Evolutionary conservation across 2,113 vertebrate species (phyloP).

Genomic region (Nannospalax galili): DNA sequence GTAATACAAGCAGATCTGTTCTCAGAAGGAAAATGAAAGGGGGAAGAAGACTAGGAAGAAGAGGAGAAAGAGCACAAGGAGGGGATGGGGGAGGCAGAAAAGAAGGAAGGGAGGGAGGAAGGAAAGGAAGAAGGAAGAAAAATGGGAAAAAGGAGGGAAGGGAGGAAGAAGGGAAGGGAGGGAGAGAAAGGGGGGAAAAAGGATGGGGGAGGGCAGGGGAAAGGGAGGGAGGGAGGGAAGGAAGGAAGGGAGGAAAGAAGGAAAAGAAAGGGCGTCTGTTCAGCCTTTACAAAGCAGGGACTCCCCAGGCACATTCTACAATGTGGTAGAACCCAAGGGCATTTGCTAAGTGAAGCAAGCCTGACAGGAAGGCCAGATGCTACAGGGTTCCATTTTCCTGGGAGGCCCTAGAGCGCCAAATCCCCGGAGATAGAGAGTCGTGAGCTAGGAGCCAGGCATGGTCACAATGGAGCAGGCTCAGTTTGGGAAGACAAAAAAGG

Average conservation of each 20-base stretch:
- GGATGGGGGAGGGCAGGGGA: fast-evolving
- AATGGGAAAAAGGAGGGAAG: not conserved
- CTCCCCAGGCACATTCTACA: not conserved
- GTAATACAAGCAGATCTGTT: no score
- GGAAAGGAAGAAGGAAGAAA: no score
- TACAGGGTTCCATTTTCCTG: no score
- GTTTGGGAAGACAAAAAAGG: not conserved
- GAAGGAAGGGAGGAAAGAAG: not conserved
- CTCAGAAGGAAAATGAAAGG: not conserved
- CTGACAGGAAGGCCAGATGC: not conserved
- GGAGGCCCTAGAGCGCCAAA: not conserved
- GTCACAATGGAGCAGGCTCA: not conserved
- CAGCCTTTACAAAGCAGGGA: not conserved
- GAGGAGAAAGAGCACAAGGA: not conserved
- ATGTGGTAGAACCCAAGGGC: not conserved
- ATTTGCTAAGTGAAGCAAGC: not conserved
- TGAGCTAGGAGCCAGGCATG: not conserved
- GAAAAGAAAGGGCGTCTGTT: not conserved
- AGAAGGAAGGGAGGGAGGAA: no score
- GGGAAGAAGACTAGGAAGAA: no score
- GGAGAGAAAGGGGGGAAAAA: no score
- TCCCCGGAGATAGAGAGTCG: not conserved
- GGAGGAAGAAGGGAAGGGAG: not conserved
- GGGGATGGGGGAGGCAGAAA: no score
- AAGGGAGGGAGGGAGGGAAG: not conserved